phyloP scores from a whole-genome alignment of 2,113 vertebrate species.

The Gallinago undulata region DNA sequence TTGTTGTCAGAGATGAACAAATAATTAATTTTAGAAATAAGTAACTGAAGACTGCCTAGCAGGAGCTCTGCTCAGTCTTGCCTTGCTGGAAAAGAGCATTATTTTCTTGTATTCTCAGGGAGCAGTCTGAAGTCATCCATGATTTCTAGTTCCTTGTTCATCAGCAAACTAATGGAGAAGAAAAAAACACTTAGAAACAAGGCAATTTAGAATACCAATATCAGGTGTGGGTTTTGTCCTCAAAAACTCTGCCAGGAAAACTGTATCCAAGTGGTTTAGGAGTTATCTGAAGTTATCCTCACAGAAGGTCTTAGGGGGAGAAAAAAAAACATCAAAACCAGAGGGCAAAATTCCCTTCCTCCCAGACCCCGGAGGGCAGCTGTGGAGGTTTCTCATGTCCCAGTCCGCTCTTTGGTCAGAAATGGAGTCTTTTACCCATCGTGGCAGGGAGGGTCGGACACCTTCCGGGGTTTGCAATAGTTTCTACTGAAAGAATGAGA shows the following conservation, averaged over 20 bases:
- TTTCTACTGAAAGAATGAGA: neutral
- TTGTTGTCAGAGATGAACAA: slow-evolving; percentile 3
- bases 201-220: neutral
- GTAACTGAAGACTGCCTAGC: neutral
- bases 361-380: neutral
- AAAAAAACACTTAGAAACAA: neutral
- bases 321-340: neutral
- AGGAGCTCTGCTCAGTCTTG: neutral
- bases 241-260: neutral
- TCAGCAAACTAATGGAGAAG: neutral
- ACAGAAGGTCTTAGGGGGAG: neutral
- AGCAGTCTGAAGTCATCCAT: neutral
- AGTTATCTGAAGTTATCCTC: neutral
- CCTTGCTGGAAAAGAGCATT: neutral
- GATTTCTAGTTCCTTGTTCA: neutral
- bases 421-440: neutral
- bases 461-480: neutral
- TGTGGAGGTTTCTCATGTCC: neutral
- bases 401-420: neutral
- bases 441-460: neutral
- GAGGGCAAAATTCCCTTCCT: neutral
- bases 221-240: neutral
- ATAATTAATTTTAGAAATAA: neutral
- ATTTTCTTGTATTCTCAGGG: neutral
- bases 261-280: neutral